Conservation (phyloP, 92 coral and sea anemone genomes). For the Porites rus region DNA sequence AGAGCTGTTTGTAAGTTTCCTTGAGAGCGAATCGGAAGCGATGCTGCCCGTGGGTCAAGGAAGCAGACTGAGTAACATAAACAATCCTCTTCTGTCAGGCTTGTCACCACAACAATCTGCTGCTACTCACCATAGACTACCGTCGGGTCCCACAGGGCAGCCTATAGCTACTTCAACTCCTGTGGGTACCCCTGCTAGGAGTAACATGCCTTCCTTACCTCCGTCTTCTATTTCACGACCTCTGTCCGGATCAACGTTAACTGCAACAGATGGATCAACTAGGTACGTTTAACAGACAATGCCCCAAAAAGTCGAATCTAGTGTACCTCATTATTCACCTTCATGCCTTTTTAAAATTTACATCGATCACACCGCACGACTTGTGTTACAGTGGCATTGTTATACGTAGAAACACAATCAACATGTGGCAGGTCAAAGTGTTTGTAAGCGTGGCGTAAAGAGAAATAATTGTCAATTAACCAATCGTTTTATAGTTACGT, state of each 20-base stretch:
- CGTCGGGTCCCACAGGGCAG: slow-evolving; percentile 22
- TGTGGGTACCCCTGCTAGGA: slow-evolving; percentile 52
- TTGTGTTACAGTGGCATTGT: too few relatives aligned
- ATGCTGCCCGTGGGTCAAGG: slow-evolving; percentile 45
- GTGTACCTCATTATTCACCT: too few relatives aligned
- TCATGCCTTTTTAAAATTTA: too few relatives aligned
- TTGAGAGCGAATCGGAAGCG: slow-evolving; percentile 92
- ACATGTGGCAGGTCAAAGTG: too few relatives aligned
- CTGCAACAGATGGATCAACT: slow-evolving; percentile 3
- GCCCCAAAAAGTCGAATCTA: too few relatives aligned
- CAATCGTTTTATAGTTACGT: too few relatives aligned
- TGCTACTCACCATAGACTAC: slow-evolving; percentile 47
- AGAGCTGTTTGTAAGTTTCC: slow-evolving; percentile 95
- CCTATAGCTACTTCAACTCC: slow-evolving; percentile 81
- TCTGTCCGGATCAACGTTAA: slow-evolving; percentile 13
- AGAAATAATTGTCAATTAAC: too few relatives aligned
- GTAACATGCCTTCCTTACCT: slow-evolving; percentile 29
- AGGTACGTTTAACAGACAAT: slow-evolving; percentile 1
- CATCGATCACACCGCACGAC: too few relatives aligned
- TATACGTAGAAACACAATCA: too few relatives aligned
- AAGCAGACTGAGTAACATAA: slow-evolving; percentile 16
- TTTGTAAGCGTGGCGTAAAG: too few relatives aligned
- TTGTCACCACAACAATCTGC: slow-evolving; percentile 72
- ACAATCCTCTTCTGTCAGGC: slow-evolving; percentile 81
- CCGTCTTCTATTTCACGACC: slow-evolving; percentile 42